phyloP scores from a whole-genome alignment of 1,140 invertebrate species.

The Trichomalopsis sarcophagae region DNA sequence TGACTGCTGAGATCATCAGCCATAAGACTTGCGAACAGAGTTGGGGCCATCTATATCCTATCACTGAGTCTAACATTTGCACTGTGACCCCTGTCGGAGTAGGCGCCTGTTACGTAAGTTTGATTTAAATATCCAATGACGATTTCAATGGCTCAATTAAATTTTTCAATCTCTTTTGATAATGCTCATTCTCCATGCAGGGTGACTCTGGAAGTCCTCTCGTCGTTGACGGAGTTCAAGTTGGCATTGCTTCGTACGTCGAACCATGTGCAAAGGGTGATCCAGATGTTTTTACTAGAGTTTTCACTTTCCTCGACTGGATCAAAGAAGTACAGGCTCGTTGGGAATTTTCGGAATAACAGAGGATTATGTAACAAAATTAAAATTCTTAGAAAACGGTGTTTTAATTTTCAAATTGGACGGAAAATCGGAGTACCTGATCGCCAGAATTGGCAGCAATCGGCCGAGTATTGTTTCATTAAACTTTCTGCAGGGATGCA shows the following conservation, averaged over 20 bases:
- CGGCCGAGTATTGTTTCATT: not conserved
- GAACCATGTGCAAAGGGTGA: conserved; percentile 77
- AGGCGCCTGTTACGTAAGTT: conserved; percentile 77
- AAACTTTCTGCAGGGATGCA: not conserved
- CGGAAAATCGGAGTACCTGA: too few species aligned
- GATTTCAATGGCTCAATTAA: too few species aligned
- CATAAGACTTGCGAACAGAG: conserved; percentile 46
- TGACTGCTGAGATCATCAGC: conserved; percentile 52
- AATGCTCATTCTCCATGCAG: too few species aligned
- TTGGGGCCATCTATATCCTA: conserved; percentile 28
- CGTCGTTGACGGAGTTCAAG: conserved; percentile 59
- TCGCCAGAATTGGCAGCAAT: too few species aligned
- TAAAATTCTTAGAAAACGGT: too few species aligned
- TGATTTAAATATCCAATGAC: not conserved
- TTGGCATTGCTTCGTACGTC: conserved; percentile 81
- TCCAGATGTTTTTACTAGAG: conserved; percentile 77
- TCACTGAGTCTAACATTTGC: conserved; percentile 75
- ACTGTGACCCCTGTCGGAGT: conserved; percentile 77
- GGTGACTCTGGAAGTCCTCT: conserved; percentile 61
- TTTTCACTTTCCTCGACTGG: conserved; percentile 64
- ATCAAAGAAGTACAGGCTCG: conserved; percentile 48
- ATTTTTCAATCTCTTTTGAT: too few species aligned
- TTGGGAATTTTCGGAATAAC: too few species aligned
- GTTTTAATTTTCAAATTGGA: not conserved
- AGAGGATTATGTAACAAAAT: too few species aligned